These are phyloP conservation scores for Sphaeridia pumilis DNA, from an alignment of 2,888 invertebrate species.

Conservation along the genomic window DNA sequence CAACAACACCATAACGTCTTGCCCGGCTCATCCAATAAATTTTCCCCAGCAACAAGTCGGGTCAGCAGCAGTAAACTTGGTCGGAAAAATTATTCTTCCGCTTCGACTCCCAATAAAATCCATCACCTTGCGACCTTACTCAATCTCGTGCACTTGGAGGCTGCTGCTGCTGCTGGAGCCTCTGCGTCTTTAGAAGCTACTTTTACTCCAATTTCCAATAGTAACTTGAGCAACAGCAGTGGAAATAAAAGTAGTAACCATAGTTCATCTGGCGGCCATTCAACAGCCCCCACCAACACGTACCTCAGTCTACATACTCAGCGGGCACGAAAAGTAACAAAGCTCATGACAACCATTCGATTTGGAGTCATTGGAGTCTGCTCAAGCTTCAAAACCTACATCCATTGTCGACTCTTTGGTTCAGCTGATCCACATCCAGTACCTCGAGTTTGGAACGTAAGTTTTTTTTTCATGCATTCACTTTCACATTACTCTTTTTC, in stretches of 20 bases:
- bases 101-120: background rate
- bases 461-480: too few species aligned
- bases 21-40: background rate
- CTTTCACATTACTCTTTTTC: too few species aligned
- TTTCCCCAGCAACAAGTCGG: background rate
- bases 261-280: too few species aligned
- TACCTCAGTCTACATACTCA: conserved; percentile 3
- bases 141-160: background rate
- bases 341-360: conserved; percentile 20
- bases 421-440: conserved; percentile 12
- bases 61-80: conserved; percentile 1
- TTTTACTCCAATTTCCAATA: too few species aligned
- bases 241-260: too few species aligned
- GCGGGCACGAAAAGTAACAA: conserved; percentile 14
- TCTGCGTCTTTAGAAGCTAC: too few species aligned
- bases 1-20: too few species aligned
- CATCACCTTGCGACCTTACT: background rate
- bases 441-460: conserved; percentile 22
- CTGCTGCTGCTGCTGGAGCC: too few species aligned
- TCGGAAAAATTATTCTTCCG: background rate
- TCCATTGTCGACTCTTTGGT: conserved; percentile 20
- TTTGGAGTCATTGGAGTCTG: conserved; percentile 25
- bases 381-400: conserved; percentile 6
- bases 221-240: background rate
- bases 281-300: too few species aligned